Evolutionary conservation across 2,797 vertebrate genomes (phyloP), one percentile per base, ranked within the genome.

Genomic region (Semaprochilodus insignis): DNA sequence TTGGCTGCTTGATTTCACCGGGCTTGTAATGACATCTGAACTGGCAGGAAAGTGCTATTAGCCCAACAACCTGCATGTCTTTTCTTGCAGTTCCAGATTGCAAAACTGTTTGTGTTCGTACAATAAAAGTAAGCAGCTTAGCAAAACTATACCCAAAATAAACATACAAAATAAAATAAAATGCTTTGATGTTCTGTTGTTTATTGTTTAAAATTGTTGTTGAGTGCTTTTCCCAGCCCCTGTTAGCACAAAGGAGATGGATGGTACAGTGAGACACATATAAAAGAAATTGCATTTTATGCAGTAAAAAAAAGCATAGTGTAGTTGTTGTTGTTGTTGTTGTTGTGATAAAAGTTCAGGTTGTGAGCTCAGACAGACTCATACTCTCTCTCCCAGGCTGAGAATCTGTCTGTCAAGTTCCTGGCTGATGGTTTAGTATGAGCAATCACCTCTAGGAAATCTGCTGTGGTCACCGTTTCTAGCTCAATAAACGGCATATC

Each of bases 381-480:
- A 1, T 95, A 97, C 59, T 98, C 96, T 74, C 69, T 95, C 90
- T 99, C 96, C 97, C 97, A 99, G 81, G 93, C 96, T 0, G 85
- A 84, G 83, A 97, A 98, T 91, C 92, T 97, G 78, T 95, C 91
- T 51, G 92, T 95, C 71, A 99, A 89, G 73, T 92, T 96, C 88
- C 95, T 96, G 21, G 94, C 96, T 0, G 97, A 99, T 0, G 95
- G 97, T 88, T 98, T 99, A 84, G 96, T 97, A 89, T 98, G 96
- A 27, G 94, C 51, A 0, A 97, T 93, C 55, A 96, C 98, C 23
- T 98, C 95, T 89, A 96, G 88, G 88, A 99, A 97, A 88, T 99
- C 97, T 0, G 88, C 90, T 0, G 97, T 98, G 10, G 95, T 96
- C 85, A 99, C 96, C 0, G 90, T 96, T 81, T 97, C 98, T 92